Percentiles rank a stretch among this genome's conserved stretches.
Evolutionary conservation across 2,113 vertebrate species (phyloP).

Genomic region (Microtus pennsylvanicus): DNA sequence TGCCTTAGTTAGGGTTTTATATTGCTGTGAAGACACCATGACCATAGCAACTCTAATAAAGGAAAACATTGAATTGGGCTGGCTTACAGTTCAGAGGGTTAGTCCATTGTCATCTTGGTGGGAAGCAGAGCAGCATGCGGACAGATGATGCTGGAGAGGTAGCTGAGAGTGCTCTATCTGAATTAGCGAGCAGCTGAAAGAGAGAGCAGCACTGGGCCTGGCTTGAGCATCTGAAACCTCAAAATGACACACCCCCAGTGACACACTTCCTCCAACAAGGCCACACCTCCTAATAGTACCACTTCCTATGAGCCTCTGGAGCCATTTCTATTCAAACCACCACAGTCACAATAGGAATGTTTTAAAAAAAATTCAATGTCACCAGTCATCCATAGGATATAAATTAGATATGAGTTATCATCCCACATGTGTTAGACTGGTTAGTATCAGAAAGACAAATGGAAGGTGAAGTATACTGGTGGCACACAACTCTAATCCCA

Average conservation of each 20-base stretch:
- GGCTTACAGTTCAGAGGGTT: background rate
- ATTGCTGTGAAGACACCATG: background rate
- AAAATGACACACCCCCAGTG: background rate
- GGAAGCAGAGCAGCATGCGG: background rate
- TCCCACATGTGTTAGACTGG: background rate
- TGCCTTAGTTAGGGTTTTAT: background rate
- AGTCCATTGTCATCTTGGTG: background rate
- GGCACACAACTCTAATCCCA: background rate
- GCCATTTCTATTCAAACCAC: background rate
- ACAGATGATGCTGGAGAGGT: background rate
- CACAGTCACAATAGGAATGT: background rate
- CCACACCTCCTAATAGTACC: background rate
- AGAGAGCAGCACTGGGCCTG: background rate
- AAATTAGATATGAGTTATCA: background rate
- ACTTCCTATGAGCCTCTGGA: too few relatives aligned
- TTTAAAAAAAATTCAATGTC: background rate
- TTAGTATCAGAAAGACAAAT: background rate
- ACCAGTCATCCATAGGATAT: background rate
- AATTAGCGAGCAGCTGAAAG: background rate
- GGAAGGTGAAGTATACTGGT: background rate
- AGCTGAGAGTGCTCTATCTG: background rate
- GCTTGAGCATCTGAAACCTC: background rate
- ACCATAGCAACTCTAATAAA: background rate
- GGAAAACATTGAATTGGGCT: background rate
- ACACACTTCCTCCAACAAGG: background rate